Base-by-base conservation (phyloP, 1,140 invertebrate species). In the Caenorhabditis tropicalis region DNA sequence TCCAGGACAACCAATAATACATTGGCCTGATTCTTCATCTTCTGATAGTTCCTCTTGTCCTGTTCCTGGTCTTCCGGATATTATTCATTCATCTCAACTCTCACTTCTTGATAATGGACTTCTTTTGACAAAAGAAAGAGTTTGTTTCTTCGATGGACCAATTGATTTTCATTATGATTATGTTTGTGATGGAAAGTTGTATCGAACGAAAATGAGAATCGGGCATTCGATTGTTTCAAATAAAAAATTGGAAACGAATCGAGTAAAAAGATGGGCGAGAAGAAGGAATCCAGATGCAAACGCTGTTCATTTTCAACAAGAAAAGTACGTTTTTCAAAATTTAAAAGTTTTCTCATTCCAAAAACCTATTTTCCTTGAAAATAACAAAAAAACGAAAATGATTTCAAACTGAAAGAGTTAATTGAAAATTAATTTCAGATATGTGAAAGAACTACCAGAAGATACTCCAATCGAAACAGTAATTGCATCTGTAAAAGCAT, bases 371-470 rank as follows among this genome's bases (percentile, higher is more conserved):
- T 24, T 0, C 15, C 58, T 43, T 51, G 21, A 81, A 39, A 58
- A 56, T 3, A 21, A 9, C 9, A 79, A 79, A 43, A 15, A 36
- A 43, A 36, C n/a, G 6, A 21, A n/a, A 56, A 43, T n/a, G n/a
- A n/a, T n/a, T n/a, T n/a, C n/a, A n/a, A 27, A 49, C 33, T 6
- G 65, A 36, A 21, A 33, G 5, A 2, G 10, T 36, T 36, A 81
- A 31, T 21, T n/a, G 15, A 51, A 16, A 16, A 10, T 56, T 1
- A 19, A 5, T 82, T 85, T 27, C 10, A 89, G 91, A 82, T 93
- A 92, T 82, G 88, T 88, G 2, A 90, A 89, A 16, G 92, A 92
- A 80, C 49, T 93, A 2, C 60, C 86, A 21, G 92, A 93, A 82
- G 92, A 93, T 83, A 82, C 87, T 36, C 87, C 91, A 21, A 51